Evolutionary conservation across 2,113 vertebrate species (phyloP).

Genomic region (Plotosus lineatus): DNA sequence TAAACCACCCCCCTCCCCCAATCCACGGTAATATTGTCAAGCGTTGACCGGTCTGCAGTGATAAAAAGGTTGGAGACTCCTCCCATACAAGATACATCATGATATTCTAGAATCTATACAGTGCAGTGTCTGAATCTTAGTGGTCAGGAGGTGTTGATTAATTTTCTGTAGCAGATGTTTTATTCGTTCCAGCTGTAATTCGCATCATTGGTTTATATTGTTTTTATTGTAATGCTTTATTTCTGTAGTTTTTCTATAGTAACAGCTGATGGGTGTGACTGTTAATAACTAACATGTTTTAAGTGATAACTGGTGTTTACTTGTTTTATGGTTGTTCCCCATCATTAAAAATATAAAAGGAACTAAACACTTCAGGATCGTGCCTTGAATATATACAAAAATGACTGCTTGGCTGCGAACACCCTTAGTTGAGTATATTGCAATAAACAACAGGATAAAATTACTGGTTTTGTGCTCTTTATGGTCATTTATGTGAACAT

Average conservation of each 20-base stretch:
- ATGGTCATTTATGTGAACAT: no score
- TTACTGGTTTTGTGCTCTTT: no score
- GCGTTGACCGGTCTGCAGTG: no score
- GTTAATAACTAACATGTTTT: background rate
- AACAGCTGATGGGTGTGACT: background rate
- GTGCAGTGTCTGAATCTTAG: background rate
- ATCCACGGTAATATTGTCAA: no score
- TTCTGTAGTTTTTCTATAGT: background rate
- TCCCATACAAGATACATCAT: no score
- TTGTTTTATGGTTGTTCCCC: background rate
- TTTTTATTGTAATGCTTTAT: background rate
- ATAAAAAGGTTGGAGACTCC: no score
- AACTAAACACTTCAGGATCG: background rate
- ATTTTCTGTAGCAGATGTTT: background rate
- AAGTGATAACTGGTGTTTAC: background rate
- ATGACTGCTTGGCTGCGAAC: no score
- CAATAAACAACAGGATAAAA: no score
- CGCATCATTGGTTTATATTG: background rate
- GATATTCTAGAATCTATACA: background rate
- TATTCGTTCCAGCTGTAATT: background rate
- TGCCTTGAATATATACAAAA: no score
- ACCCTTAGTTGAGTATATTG: no score
- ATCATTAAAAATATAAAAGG: background rate
- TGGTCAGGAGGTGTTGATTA: background rate
- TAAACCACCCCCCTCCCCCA: no score